Evolutionary conservation across 2,113 vertebrate genomes (phyloP).

Genomic region (Coryphaenoides rupestris): DNA sequence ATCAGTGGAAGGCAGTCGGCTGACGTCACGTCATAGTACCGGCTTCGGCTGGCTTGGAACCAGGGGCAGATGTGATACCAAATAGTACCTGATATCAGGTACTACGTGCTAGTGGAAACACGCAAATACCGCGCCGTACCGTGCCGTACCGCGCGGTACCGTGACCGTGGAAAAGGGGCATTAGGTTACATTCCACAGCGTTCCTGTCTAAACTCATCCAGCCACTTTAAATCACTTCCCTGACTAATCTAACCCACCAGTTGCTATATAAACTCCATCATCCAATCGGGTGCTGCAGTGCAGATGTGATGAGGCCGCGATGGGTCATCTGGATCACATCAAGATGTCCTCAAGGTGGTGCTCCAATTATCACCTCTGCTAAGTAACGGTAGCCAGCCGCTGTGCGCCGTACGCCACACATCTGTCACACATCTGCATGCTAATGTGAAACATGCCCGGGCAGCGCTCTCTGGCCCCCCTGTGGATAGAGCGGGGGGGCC

Average conservation of each 20-base stretch:
- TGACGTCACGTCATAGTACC: too few relatives aligned
- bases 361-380: conserved; percentile 58
- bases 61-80: too few relatives aligned
- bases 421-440: conserved; percentile 12
- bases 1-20: too few relatives aligned
- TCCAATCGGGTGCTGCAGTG: neutral
- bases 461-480: conserved; percentile 5
- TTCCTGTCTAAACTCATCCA: neutral
- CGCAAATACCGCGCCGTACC: too few relatives aligned
- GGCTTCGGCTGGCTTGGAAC: too few relatives aligned
- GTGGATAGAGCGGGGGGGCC: too few relatives aligned
- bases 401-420: conserved; percentile 17
- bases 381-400: conserved; percentile 25
- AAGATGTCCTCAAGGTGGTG: conserved; percentile 62
- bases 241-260: neutral
- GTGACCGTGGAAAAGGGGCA: too few relatives aligned
- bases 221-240: neutral
- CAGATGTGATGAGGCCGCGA: conserved; percentile 32
- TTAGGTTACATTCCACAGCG: too few relatives aligned
- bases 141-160: too few relatives aligned
- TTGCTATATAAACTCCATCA: neutral
- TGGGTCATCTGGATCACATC: conserved; percentile 30
- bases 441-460: conserved; percentile 52
- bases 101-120: too few relatives aligned
- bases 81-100: too few relatives aligned